phyloP scores from a whole-genome alignment of 2,113 vertebrate genomes.

The Xiphorhynchus elegans region DNA sequence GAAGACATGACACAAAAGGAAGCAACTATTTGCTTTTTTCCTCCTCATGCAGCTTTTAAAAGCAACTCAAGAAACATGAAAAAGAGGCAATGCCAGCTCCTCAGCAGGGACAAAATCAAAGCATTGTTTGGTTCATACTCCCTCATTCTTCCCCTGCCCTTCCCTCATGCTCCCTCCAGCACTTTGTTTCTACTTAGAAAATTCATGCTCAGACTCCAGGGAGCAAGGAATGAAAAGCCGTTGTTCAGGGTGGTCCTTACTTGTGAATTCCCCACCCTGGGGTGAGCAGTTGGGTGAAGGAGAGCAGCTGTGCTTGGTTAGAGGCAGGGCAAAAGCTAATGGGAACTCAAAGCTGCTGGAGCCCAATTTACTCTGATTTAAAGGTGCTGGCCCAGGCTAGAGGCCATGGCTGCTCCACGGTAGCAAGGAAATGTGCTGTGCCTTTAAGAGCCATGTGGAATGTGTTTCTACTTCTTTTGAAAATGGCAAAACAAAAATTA shows the following conservation, averaged over 20 bases:
- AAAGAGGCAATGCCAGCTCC: not conserved
- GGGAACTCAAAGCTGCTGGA: slow-evolving; percentile 1
- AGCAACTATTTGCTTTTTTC: slow-evolving; percentile 49
- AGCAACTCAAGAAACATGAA: slow-evolving; percentile 33
- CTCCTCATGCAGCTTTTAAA: not conserved
- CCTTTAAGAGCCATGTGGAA: slow-evolving; percentile 1
- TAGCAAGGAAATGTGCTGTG: not conserved
- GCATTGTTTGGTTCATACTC: slow-evolving; percentile 45
- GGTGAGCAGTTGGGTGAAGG: slow-evolving; percentile 67
- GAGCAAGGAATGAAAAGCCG: slow-evolving; percentile 57
- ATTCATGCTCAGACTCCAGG: slow-evolving; percentile 28
- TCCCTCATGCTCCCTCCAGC: not conserved
- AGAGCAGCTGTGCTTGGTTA: slow-evolving; percentile 75
- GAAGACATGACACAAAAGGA: slow-evolving; percentile 3
- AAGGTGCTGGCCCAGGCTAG: slow-evolving; percentile 1
- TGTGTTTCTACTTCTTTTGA: slow-evolving; percentile 9
- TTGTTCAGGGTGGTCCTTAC: slow-evolving; percentile 73
- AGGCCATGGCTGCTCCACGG: not conserved
- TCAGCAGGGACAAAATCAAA: slow-evolving; percentile 13
- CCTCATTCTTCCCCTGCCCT: slow-evolving; percentile 35
- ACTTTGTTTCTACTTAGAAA: slow-evolving; percentile 56
- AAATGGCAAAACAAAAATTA: slow-evolving; percentile 34
- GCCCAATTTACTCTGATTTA: not conserved
- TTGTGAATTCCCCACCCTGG: slow-evolving; percentile 52
- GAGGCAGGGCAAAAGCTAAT: slow-evolving; percentile 41